phyloP scores from a whole-genome alignment of 2,113 vertebrate genomes.

The Geococcyx californianus region DNA sequence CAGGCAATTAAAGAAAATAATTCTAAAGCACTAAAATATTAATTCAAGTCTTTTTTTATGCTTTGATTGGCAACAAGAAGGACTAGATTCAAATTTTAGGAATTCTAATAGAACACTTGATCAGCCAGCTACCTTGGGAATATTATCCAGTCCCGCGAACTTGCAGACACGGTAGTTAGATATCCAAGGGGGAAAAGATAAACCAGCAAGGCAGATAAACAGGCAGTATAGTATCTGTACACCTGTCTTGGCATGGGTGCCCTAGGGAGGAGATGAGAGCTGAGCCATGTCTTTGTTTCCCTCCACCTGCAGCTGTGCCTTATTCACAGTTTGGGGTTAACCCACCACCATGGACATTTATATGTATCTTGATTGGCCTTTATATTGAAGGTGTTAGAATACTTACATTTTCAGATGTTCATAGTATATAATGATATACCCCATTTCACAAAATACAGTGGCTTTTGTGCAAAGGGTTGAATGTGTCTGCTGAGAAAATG shows the following conservation, averaged over 20 bases:
- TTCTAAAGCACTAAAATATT: neutral
- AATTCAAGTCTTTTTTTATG: neutral
- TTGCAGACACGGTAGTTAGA: neutral
- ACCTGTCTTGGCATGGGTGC: neutral
- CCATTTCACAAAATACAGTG: neutral
- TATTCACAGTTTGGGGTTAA: neutral
- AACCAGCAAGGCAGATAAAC: neutral
- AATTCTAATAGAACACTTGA: neutral
- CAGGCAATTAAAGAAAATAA: neutral
- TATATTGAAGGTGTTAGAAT: neutral
- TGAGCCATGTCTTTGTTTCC: neutral
- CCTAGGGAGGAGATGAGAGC: neutral
- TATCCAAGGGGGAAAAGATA: neutral
- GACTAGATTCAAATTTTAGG: neutral
- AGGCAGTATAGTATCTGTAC: too few relatives aligned
- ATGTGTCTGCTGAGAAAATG: neutral
- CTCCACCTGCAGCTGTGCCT: neutral
- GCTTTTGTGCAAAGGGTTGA: rapidly evolving
- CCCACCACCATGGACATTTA: rapidly evolving
- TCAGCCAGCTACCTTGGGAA: neutral
- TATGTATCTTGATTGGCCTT: neutral
- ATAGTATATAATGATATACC: neutral
- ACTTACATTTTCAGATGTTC: neutral
- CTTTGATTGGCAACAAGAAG: neutral
- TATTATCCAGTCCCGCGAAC: neutral